A percentile compares a stretch with the other conserved stretches of the same genome.
These are phyloP conservation scores for Penaeus chinensis DNA, from an alignment of 1,140 invertebrate genomes.

Conservation along the genomic window DNA sequence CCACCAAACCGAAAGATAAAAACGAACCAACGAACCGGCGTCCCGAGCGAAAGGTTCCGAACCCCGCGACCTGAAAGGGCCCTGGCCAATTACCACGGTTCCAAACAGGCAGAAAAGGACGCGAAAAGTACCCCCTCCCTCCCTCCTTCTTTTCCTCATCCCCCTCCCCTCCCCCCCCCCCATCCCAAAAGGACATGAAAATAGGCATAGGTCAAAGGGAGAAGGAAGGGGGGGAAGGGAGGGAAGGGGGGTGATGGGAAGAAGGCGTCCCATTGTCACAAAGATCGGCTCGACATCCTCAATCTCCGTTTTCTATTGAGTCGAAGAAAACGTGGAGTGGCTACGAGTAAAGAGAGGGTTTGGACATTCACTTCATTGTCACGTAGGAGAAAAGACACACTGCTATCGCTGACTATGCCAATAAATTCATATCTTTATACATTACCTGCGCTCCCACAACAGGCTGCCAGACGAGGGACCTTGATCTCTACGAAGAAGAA, in stretches of 20 bases:
- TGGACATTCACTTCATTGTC: constrained; percentile 44
- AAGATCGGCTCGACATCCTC: constrained; percentile 22
- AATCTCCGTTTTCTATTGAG: constrained; percentile 50
- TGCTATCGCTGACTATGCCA: constrained; percentile 22
- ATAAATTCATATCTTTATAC: constrained; percentile 37
- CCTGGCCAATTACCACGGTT: constrained; percentile 18
- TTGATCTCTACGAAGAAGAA: neutral
- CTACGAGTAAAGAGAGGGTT: neutral
- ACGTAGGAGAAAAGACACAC: constrained; percentile 1
- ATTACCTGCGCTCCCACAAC: neutral
- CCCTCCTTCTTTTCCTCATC: too few relatives aligned
- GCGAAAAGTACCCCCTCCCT: constrained; percentile 31
- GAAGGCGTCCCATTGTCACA: neutral
- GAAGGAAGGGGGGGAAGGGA: too few relatives aligned
- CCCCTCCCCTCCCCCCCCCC: too few relatives aligned
- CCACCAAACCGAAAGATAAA: too few relatives aligned
- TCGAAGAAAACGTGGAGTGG: constrained; percentile 34
- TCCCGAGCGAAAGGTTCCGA: too few relatives aligned
- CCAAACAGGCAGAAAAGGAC: constrained; percentile 2
- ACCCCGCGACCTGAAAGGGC: too few relatives aligned
- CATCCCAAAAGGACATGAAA: constrained; percentile 9
- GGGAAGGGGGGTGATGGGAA: too few relatives aligned
- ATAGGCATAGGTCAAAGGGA: constrained; percentile 29
- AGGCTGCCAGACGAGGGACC: neutral
- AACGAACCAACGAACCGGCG: too few relatives aligned